Evolutionary conservation across 2,113 vertebrate species (phyloP).

Genomic region (Anhinga anhinga): DNA sequence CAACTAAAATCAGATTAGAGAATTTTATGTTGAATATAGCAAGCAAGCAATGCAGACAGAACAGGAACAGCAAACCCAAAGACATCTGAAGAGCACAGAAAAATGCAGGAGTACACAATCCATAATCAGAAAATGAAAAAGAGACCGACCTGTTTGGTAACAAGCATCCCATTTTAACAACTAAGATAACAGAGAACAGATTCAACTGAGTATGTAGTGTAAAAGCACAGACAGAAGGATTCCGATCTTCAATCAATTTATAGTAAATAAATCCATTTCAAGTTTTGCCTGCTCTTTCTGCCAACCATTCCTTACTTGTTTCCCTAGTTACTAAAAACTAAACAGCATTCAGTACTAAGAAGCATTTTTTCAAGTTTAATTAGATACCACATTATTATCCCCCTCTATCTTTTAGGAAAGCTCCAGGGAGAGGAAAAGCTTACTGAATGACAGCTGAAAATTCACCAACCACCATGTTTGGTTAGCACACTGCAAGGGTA

Average conservation of each 20-base stretch:
- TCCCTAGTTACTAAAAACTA: neutral
- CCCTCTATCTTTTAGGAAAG: neutral
- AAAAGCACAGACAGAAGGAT: neutral
- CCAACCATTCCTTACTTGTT: neutral
- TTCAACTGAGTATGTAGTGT: neutral
- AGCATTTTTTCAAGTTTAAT: neutral
- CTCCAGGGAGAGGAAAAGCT: neutral
- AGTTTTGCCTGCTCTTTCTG: neutral
- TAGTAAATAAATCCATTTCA: neutral
- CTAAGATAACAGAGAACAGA: neutral
- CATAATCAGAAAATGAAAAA: neutral
- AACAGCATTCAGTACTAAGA: neutral
- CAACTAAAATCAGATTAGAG: constrained; percentile 19
- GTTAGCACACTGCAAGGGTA: neutral
- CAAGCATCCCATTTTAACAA: neutral
- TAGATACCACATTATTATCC: neutral
- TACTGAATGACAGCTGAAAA: neutral
- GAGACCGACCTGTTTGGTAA: neutral
- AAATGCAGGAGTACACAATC: neutral
- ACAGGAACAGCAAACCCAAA: constrained; percentile 16
- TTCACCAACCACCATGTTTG: neutral
- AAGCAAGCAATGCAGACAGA: constrained; percentile 15
- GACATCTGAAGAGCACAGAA: neutral
- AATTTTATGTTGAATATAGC: constrained; percentile 10
- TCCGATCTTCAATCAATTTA: neutral